Percentiles rank a stretch among this genome's conserved stretches.
These are phyloP conservation scores for Sminthurinus aureus DNA, from an alignment of 2,888 invertebrate genomes.

Conservation along the genomic window DNA sequence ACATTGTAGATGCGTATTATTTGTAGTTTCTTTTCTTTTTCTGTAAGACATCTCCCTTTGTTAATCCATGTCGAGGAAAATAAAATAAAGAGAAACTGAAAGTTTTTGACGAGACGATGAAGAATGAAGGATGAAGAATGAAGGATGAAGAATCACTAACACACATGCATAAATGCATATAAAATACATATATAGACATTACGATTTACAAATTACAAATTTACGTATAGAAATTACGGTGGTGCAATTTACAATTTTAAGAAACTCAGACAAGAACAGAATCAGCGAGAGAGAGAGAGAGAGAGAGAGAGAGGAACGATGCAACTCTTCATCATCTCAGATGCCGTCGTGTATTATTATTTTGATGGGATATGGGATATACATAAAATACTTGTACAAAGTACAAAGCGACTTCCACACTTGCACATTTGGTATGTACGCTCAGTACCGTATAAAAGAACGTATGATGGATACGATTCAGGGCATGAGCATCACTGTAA, in stretches of 20 bases:
- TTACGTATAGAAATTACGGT: not conserved
- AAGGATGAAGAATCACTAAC: not conserved
- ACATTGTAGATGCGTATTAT: too few species aligned
- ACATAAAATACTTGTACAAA: not conserved
- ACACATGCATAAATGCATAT: not conserved
- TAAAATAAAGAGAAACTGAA: not conserved
- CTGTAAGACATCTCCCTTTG: too few species aligned
- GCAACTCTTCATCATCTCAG: not conserved
- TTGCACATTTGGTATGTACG: not conserved
- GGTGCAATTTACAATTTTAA: not conserved
- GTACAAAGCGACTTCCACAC: not conserved
- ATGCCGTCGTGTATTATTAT: too few species aligned
- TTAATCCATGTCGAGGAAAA: not conserved
- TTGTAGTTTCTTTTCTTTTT: too few species aligned
- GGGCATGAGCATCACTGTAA: too few species aligned
- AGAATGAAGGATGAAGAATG: not conserved
- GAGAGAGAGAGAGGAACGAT: not conserved
- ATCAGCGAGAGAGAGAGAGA: not conserved
- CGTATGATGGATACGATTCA: too few species aligned
- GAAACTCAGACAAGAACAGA: not conserved
- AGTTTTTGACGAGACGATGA: not conserved
- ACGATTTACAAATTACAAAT: not conserved
- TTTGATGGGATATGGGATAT: not conserved
- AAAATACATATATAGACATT: not conserved
- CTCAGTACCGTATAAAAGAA: too few species aligned